Conservation (phyloP, 1,140 invertebrate species). For the Drosophila takahashii region DNA sequence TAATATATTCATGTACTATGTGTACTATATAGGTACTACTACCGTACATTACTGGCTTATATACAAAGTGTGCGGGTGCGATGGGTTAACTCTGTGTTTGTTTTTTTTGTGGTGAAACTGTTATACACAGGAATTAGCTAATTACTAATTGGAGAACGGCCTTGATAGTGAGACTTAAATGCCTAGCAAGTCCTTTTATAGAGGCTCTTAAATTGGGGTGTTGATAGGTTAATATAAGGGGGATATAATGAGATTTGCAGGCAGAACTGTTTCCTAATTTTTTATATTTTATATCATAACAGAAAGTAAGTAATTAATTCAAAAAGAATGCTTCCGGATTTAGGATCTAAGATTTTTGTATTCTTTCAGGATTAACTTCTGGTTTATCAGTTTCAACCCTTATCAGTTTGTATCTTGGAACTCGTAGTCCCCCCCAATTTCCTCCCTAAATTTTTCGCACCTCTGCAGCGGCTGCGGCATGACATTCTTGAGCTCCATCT, state of each 20-base stretch:
- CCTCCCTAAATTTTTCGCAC: slow-evolving; percentile 81
- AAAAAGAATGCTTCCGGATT: too few relatives aligned
- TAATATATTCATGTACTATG: not conserved
- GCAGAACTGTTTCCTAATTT: too few relatives aligned
- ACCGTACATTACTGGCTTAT: slow-evolving; percentile 18
- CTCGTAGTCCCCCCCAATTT: not conserved
- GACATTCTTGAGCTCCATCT: slow-evolving; percentile 93
- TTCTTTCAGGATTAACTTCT: not conserved
- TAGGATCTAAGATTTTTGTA: too few relatives aligned
- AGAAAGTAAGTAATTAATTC: too few relatives aligned
- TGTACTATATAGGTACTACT: not conserved
- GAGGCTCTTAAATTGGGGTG: not conserved
- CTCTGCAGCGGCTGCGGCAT: slow-evolving; percentile 92
- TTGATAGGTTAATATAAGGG: not conserved
- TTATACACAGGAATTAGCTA: slow-evolving; percentile 31
- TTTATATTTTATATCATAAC: too few relatives aligned
- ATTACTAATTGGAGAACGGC: slow-evolving; percentile 5
- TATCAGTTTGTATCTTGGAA: not conserved
- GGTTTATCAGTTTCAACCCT: not conserved
- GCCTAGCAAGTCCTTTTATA: not conserved
- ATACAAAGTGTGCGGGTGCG: slow-evolving; percentile 22
- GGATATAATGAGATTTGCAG: not conserved
- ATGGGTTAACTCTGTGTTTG: slow-evolving; percentile 8
- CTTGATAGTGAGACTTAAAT: slow-evolving; percentile 1
- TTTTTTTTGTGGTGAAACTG: slow-evolving; percentile 14